Evolutionary conservation across 53 echinoderm and acorn worm species (phyloP), one percentile per base, ranked within the genome.

Genomic region (Patiria pectinifera): DNA sequence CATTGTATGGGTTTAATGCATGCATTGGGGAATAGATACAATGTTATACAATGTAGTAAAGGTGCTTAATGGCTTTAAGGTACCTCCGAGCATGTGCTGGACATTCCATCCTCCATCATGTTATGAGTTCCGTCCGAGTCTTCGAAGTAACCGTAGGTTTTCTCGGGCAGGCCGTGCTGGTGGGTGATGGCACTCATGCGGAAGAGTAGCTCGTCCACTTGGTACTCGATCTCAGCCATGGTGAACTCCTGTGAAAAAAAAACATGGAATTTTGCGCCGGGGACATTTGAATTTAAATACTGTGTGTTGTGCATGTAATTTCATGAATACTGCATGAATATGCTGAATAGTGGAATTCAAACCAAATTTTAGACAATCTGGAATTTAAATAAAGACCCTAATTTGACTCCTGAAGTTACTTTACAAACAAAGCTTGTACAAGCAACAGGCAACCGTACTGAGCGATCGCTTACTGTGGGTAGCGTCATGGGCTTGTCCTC

Each of bases 171-270:
- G 60, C 96, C 95, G 80, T 96, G 95, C 76, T 93, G 93, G 70
- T 96, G 94, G 59, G 94, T 93, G 69, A 98, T 92, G 76, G 96
- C 94, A 71, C 91, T 96, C 96, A 96, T 98, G 45, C 96, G 94
- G 92, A 98, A 98, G 60, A 95, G 91, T 25, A 98, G 93, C 91
- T 98, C 98, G 21, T 98, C 98, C 12, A 98, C 98, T 23, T 98
- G 98, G 91, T 98, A 98, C 69, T 98, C 96, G 62, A 98, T 96
- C 93, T 98, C 98, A 6, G 96, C 96, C 92, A 98, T 93, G 45
- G 96, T 98, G 66, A 96, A 98, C 87, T 98, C 98, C 98, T 98
- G 86, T 23, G 44, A 3, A 9, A 45, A 83, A 83, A 11, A 10
- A 58, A 46, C 4, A 16, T 23, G 60, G 12, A 19, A 69, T 21